These are phyloP conservation scores for Elysia crispata DNA, from an alignment of 2,888 invertebrate genomes.

Conservation along the genomic window DNA sequence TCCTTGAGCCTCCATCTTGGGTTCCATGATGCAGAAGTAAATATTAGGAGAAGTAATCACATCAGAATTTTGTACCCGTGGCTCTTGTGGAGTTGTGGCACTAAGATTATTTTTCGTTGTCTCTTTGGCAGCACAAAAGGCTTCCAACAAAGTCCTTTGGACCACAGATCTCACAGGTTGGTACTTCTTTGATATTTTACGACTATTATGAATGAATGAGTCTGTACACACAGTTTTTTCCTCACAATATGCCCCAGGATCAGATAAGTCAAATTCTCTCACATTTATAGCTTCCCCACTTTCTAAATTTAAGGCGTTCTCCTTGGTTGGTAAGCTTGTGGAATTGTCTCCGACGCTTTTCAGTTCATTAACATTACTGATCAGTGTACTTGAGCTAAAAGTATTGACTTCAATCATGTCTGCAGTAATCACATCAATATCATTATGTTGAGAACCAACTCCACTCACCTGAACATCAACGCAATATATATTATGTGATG, in stretches of 20 bases:
- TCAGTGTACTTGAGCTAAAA: too few relatives aligned
- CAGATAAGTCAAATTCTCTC: neutral
- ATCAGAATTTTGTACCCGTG: neutral
- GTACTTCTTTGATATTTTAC: constrained; percentile 46
- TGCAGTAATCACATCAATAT: neutral
- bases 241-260: too few relatives aligned
- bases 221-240: too few relatives aligned
- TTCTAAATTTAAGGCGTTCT: too few relatives aligned
- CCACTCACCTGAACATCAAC: too few relatives aligned
- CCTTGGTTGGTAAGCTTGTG: neutral
- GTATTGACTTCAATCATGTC: neutral
- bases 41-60: neutral
- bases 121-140: constrained; percentile 7
- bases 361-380: neutral
- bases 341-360: neutral
- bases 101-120: neutral
- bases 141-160: constrained; percentile 42
- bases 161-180: constrained; percentile 40
- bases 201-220: neutral
- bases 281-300: neutral
- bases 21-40: constrained; percentile 46
- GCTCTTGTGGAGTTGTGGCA: neutral
- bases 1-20: constrained; percentile 40
- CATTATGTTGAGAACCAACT: too few relatives aligned
- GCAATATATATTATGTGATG: too few relatives aligned